These are phyloP conservation scores for Cloeon dipterum DNA, from an alignment of 2,888 invertebrate genomes.

Conservation along the genomic window DNA sequence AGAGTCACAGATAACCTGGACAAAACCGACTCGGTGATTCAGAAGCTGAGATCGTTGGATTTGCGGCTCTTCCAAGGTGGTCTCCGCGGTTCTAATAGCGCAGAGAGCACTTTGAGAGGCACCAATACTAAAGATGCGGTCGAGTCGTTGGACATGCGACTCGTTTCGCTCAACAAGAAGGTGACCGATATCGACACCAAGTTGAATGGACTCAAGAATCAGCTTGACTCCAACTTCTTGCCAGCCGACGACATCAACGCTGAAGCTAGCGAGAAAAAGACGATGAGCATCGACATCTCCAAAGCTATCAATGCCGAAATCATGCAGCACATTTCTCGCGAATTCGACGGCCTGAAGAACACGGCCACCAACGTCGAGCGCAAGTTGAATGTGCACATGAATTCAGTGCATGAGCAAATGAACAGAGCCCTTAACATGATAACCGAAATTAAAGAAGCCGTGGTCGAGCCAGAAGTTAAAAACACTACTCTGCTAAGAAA, in stretches of 20 bases:
- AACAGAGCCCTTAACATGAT: slow-evolving; percentile 57
- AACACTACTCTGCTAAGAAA: slow-evolving; percentile 18
- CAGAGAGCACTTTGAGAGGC: slow-evolving; percentile 6
- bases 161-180: slow-evolving; percentile 56
- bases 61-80: slow-evolving; percentile 42
- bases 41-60: slow-evolving; percentile 50
- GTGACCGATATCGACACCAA: slow-evolving; percentile 64
- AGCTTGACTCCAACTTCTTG: slow-evolving; percentile 59
- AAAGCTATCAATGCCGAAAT: slow-evolving; percentile 65
- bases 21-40: slow-evolving; percentile 63
- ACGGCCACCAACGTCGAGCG: slow-evolving; percentile 57
- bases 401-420: slow-evolving; percentile 58
- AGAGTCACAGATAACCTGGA: slow-evolving; percentile 63
- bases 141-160: slow-evolving; percentile 33
- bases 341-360: slow-evolving; percentile 52
- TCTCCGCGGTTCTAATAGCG: slow-evolving; percentile 8
- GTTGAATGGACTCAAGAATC: slow-evolving; percentile 52
- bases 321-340: slow-evolving; percentile 56
- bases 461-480: slow-evolving; percentile 32
- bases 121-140: slow-evolving; percentile 12
- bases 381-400: slow-evolving; percentile 65
- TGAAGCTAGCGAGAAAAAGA: slow-evolving; percentile 70
- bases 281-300: slow-evolving; percentile 61
- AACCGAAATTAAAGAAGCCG: slow-evolving; percentile 59
- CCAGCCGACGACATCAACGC: slow-evolving; percentile 65